Conservation (phyloP, 2,113 vertebrate genomes). For the Ameiurus melas region DNA sequence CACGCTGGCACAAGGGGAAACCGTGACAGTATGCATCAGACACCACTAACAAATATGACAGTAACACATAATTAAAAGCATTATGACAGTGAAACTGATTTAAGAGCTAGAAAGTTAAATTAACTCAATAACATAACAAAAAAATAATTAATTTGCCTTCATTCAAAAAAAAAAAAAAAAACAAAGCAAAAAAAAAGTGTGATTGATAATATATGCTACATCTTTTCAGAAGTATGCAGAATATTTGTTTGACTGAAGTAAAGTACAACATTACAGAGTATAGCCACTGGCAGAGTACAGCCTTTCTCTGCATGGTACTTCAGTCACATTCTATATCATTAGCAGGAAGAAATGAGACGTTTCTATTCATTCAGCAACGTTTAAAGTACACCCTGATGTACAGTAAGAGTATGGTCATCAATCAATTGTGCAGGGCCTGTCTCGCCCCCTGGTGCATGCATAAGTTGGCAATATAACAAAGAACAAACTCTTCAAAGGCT, state of each 20-base stretch:
- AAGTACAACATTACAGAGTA: slow-evolving; percentile 17
- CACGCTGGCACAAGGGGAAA: too few species aligned
- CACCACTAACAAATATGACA: background rate
- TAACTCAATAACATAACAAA: too few species aligned
- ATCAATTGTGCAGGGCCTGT: slow-evolving; percentile 18
- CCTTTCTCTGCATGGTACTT: slow-evolving; percentile 5
- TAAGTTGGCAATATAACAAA: slow-evolving; percentile 19
- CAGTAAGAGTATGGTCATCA: slow-evolving; percentile 16
- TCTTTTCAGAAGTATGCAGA: background rate
- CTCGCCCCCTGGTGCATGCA: background rate
- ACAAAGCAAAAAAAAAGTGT: too few species aligned
- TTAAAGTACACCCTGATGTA: slow-evolving; percentile 11
- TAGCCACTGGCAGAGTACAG: background rate
- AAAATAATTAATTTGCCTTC: too few species aligned
- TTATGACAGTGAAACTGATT: background rate
- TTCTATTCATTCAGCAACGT: background rate
- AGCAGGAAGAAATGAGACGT: slow-evolving; percentile 12
- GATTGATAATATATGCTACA: slow-evolving; percentile 1
- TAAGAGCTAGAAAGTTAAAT: background rate
- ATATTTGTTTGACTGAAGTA: background rate
- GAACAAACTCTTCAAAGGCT: slow-evolving; percentile 8
- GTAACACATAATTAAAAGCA: background rate
- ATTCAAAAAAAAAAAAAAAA: too few species aligned
- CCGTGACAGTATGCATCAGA: background rate
- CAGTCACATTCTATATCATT: slow-evolving; percentile 7